These are phyloP conservation scores for Nanorana parkeri DNA, from an alignment of 2,113 vertebrate species.

Conservation along the genomic window DNA sequence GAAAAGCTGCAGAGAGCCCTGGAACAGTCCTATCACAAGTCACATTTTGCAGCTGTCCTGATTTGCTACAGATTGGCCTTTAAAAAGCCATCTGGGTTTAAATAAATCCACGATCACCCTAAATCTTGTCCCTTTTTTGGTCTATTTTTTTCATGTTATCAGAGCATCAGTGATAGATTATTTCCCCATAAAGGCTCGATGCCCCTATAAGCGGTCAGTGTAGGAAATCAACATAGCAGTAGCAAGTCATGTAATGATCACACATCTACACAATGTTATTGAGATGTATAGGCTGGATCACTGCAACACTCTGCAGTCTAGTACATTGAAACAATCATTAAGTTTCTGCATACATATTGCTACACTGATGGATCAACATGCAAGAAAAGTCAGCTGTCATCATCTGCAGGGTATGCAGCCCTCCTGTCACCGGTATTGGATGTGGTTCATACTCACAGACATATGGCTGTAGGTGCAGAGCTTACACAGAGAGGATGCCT, in stretches of 20 bases:
- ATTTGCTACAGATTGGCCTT: not conserved
- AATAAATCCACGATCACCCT: not conserved
- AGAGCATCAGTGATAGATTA: no score
- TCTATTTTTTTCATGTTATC: no score
- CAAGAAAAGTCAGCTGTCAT: no score
- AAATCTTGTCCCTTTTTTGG: no score
- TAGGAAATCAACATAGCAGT: no score
- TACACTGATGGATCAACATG: not conserved
- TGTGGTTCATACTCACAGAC: conserved; percentile 47
- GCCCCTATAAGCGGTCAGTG: no score
- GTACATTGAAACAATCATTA: no score
- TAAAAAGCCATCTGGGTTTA: not conserved
- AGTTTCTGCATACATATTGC: not conserved
- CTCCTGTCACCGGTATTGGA: not conserved
- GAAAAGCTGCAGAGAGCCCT: conserved; percentile 23
- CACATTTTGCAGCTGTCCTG: not conserved
- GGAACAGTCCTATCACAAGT: conserved; percentile 11
- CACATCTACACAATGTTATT: no score
- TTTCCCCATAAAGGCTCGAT: no score
- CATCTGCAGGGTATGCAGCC: not conserved
- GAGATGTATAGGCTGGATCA: no score
- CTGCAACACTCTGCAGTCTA: no score
- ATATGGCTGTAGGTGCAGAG: conserved; percentile 42
- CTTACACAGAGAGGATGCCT: conserved; percentile 28
- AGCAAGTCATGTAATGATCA: no score